These are phyloP conservation scores for Oophaga pumilio DNA, from an alignment of 2,113 vertebrate species.

Conservation along the genomic window DNA sequence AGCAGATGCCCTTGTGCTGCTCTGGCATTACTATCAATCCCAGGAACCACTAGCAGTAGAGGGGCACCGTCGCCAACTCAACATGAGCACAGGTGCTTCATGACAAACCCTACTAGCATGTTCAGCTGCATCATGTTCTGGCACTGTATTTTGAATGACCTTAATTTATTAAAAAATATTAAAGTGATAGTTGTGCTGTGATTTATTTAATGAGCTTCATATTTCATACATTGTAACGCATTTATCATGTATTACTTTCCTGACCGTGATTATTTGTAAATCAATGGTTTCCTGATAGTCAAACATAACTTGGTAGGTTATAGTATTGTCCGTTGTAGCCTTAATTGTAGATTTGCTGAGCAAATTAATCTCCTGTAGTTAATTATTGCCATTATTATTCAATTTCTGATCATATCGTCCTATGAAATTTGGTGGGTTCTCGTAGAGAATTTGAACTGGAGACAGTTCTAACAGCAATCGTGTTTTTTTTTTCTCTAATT, in stretches of 20 bases:
- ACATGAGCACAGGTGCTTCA: slow-evolving; percentile 94
- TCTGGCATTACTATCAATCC: slow-evolving; percentile 76
- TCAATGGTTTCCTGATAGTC: neutral
- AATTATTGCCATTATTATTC: no score
- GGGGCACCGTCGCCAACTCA: slow-evolving; percentile 71
- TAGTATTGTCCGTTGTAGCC: neutral
- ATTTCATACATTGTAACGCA: neutral
- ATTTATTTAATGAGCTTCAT: neutral
- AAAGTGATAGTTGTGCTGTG: slow-evolving; percentile 25
- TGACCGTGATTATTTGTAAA: neutral
- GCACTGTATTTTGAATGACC: slow-evolving; percentile 99
- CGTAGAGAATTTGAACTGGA: no score
- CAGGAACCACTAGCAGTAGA: slow-evolving; percentile 89
- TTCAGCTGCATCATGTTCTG: slow-evolving; percentile 96
- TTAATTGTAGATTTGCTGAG: no score
- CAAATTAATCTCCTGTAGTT: no score
- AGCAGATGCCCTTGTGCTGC: slow-evolving; percentile 77
- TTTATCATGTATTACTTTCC: neutral
- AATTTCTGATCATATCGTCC: no score
- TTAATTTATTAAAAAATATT: slow-evolving; percentile 97
- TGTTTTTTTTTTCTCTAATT: no score
- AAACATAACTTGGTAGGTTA: neutral
- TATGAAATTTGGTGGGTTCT: no score
- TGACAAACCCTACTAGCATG: slow-evolving; percentile 90
- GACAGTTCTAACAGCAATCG: no score